Evolutionary conservation across 2,113 vertebrate species (phyloP).

Genomic region (Tragelaphus strepsiceros): DNA sequence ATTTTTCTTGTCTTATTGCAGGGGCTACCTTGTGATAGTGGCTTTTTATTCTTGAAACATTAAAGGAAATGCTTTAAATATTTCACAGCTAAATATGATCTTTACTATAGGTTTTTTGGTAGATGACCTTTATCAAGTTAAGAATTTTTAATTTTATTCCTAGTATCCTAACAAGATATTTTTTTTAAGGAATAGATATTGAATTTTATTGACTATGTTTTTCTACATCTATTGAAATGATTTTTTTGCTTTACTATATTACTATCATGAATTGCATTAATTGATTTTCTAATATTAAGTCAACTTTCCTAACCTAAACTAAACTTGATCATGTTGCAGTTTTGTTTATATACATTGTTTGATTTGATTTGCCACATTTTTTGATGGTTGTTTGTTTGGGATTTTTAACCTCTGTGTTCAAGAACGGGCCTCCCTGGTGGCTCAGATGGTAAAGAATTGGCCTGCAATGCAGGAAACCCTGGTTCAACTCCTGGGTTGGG

Average conservation of each 20-base stretch:
- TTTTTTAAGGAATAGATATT: not conserved
- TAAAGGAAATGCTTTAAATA: conserved; percentile 8
- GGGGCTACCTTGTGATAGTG: not conserved
- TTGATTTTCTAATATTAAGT: not conserved
- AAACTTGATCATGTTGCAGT: not conserved
- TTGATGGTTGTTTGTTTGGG: not conserved
- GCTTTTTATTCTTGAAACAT: not conserved
- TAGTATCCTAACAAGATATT: not conserved
- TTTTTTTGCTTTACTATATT: not conserved
- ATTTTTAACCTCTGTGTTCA: not conserved
- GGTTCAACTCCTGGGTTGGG: not conserved
- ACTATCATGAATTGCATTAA: not conserved
- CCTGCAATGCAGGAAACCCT: not conserved
- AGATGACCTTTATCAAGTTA: not conserved
- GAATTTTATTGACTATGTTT: not conserved
- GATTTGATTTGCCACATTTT: not conserved
- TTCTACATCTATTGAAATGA: not conserved
- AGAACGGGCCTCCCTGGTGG: not conserved
- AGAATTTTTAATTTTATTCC: conserved; percentile 13
- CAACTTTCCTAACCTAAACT: not conserved
- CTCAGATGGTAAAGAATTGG: not conserved
- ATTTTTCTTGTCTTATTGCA: conserved; percentile 35
- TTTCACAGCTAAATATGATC: not conserved
- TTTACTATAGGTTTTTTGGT: not conserved
- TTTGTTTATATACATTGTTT: not conserved